phyloP scores from a whole-genome alignment of 2,888 invertebrate genomes.

The Heliconius sara region DNA sequence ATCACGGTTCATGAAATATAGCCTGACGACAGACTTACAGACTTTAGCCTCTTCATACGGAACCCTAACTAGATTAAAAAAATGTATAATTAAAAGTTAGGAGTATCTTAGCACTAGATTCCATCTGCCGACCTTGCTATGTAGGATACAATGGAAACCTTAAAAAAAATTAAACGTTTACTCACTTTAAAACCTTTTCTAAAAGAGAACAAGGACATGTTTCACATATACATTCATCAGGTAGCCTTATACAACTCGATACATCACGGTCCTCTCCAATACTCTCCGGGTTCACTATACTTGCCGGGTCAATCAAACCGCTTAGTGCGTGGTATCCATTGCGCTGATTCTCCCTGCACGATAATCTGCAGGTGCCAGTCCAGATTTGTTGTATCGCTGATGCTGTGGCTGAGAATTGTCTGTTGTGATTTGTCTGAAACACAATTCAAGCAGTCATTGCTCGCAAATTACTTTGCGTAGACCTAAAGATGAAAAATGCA shows the following conservation, averaged over 20 bases:
- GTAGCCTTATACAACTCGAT: conserved; percentile 26
- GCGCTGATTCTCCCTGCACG: conserved; percentile 54
- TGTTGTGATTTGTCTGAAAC: conserved; percentile 53
- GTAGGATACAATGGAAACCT: background rate
- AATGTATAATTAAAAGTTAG: too few species aligned
- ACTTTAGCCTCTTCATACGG: too few species aligned
- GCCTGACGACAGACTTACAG: too few species aligned
- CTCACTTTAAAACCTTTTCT: conserved; percentile 55
- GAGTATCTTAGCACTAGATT: background rate
- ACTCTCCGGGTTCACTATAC: conserved; percentile 21
- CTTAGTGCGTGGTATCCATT: conserved; percentile 42
- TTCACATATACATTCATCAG: conserved; percentile 56
- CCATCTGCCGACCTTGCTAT: background rate
- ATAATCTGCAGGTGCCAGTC: conserved; percentile 59
- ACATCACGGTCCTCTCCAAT: background rate
- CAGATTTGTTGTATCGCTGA: conserved; percentile 62
- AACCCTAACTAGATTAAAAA: too few species aligned
- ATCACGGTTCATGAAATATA: too few species aligned
- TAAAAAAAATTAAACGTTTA: background rate
- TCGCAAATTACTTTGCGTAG: background rate
- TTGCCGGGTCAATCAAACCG: conserved; percentile 46
- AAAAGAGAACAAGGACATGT: conserved; percentile 46
- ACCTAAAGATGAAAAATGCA: background rate
- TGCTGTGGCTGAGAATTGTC: conserved; percentile 54
- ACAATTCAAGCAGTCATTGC: background rate